Conservation (phyloP, 2,113 vertebrate genomes). For the Callopanchax toddi region DNA sequence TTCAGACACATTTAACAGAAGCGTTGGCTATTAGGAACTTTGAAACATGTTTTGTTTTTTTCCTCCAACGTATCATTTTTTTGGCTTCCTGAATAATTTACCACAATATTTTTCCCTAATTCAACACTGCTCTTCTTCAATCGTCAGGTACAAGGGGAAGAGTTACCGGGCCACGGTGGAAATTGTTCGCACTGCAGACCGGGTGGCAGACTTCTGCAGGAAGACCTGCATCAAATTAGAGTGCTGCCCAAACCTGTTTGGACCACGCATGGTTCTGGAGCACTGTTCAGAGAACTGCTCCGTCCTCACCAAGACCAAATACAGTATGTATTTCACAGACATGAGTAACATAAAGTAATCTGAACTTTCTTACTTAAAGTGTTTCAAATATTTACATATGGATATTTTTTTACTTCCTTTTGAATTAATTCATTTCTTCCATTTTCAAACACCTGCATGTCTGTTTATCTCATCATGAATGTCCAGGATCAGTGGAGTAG, state of each 20-base stretch:
- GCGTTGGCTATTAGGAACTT: too few species aligned
- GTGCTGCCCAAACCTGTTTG: conserved; percentile 97
- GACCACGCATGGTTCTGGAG: conserved; percentile 94
- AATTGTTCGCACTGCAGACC: conserved; percentile 93
- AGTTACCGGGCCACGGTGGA: conserved; percentile 96
- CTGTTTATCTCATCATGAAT: too few species aligned
- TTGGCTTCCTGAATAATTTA: too few species aligned
- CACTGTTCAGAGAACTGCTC: conserved; percentile 97
- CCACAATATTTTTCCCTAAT: too few species aligned
- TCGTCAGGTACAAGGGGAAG: conserved; percentile 93
- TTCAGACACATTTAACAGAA: background rate
- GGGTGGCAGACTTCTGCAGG: conserved; percentile 94
- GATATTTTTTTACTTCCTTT: too few species aligned
- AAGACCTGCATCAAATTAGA: conserved; percentile 96
- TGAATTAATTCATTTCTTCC: too few species aligned
- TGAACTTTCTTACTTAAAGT: too few species aligned
- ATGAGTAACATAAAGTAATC: too few species aligned
- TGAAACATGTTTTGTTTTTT: background rate
- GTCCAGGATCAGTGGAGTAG: too few species aligned
- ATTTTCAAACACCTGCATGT: too few species aligned
- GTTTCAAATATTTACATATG: too few species aligned
- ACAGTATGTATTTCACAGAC: conserved; percentile 84
- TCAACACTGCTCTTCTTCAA: background rate
- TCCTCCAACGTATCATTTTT: background rate
- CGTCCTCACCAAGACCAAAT: conserved; percentile 98